These are phyloP conservation scores for Osmerus mordax DNA, from an alignment of 2,113 vertebrate genomes.

Conservation along the genomic window DNA sequence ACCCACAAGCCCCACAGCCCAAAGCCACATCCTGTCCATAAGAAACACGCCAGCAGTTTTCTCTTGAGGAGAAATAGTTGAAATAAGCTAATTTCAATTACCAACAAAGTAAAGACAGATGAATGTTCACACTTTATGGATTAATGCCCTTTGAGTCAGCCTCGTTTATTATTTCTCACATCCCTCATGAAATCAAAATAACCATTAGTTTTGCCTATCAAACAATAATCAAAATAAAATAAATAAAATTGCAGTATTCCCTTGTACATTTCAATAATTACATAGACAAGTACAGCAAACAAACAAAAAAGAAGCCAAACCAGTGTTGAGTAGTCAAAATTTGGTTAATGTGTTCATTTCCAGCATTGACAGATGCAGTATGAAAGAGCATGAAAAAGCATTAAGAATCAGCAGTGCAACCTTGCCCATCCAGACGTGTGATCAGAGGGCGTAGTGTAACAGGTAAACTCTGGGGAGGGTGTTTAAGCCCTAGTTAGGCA, in stretches of 20 bases:
- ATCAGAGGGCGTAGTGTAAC: slow-evolving; percentile 67
- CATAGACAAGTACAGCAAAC: not conserved
- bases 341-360: slow-evolving; percentile 59
- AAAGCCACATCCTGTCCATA: slow-evolving; percentile 74
- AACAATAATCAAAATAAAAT: too few species aligned
- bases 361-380: slow-evolving; percentile 64
- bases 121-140: slow-evolving; percentile 29
- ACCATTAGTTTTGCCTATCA: too few species aligned
- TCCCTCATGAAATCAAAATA: slow-evolving; percentile 11
- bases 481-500: slow-evolving; percentile 80
- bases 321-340: slow-evolving; percentile 20
- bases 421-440: slow-evolving; percentile 48
- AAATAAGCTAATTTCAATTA: slow-evolving; percentile 58
- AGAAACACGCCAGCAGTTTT: slow-evolving; percentile 70
- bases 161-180: slow-evolving; percentile 23
- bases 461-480: slow-evolving; percentile 75
- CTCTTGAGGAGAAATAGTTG: slow-evolving; percentile 58
- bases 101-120: slow-evolving; percentile 40
- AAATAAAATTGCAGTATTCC: too few species aligned
- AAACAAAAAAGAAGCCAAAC: too few species aligned
- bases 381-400: slow-evolving; percentile 67
- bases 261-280: not conserved
- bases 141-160: not conserved
- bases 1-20: slow-evolving; percentile 56
- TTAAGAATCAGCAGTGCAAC: slow-evolving; percentile 65